A percentile compares a stretch with the other conserved stretches of the same genome.
These are phyloP conservation scores for Drosophila leonis DNA, from an alignment of 2,888 invertebrate species.

Conservation along the genomic window DNA sequence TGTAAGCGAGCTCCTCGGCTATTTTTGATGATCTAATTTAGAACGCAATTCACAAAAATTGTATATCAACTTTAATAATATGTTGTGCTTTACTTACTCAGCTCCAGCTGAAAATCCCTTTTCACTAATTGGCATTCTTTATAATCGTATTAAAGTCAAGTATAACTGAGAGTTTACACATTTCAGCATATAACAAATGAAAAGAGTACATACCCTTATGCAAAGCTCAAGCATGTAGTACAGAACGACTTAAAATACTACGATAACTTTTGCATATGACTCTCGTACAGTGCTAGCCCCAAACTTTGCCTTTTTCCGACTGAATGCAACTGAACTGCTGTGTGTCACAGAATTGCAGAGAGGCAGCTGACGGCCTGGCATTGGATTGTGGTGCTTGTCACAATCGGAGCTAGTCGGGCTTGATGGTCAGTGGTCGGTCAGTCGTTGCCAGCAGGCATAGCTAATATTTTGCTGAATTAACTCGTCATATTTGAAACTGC, in stretches of 20 bases:
- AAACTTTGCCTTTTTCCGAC: slow-evolving; percentile 1
- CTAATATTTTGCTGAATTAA: slow-evolving; percentile 63
- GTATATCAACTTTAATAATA: too few relatives aligned
- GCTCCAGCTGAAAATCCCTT: background rate
- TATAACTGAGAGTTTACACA: background rate
- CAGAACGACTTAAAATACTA: background rate
- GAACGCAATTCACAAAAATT: too few relatives aligned
- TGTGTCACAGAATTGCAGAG: slow-evolving; percentile 49
- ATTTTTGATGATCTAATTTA: too few relatives aligned
- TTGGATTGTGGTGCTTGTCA: slow-evolving; percentile 1
- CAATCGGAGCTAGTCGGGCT: background rate
- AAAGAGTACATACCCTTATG: background rate
- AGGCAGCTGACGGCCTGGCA: slow-evolving; percentile 31
- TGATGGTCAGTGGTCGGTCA: slow-evolving; percentile 10
- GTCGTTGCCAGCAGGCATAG: slow-evolving; percentile 23
- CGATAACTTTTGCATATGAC: slow-evolving; percentile 43
- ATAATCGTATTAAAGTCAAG: background rate
- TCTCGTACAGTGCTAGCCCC: slow-evolving; percentile 1
- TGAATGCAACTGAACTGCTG: background rate
- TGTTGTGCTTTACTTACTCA: background rate
- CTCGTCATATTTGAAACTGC: slow-evolving; percentile 57
- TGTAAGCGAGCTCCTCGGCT: too few relatives aligned
- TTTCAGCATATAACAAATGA: background rate
- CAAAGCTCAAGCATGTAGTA: background rate
- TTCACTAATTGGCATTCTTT: background rate